Evolutionary conservation across 2,797 vertebrate species (phyloP), one percentile per base, ranked within the genome.

Genomic region (Discoglossus pictus): DNA sequence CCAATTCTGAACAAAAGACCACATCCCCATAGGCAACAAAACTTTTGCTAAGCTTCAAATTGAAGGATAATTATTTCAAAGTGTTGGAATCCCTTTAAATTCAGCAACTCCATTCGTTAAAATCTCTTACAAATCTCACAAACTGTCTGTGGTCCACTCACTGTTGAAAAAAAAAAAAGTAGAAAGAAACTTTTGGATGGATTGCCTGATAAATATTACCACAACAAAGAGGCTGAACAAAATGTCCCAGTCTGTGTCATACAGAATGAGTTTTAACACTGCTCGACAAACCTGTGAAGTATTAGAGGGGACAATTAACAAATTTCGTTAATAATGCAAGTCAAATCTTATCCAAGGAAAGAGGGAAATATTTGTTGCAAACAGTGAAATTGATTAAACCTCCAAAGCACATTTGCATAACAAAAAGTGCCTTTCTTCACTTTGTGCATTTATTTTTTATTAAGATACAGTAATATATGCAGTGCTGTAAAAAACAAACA

Each of bases 241-340:
- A 69, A 69, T 69, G 66, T 68, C 39, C 65, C 65, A 11, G 56
- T 61, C 46, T 34, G 11, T 46, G 50, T 61, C 38, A 68, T 38
- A 44, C 48, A 44, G 58, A 47, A 46, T 54, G 58, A 54, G 35
- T 35, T 69, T 38, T 16, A 61, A 23, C 16, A 27, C 66, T 61
- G 48, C 58, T 46, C 58, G 47, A 47, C 8, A 23, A 47, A 36
- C 44, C 18, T 18, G 20, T 47, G 20, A 18, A 47, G 11, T 11
- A 16, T 10, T 9, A 47, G 17, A 47, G 8, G 11, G 43, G 17
- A 17, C 1, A 31, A 31, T 31, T 44, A 15, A 42, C 4, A 16
- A 15, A 6, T 42, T 2, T 42, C n/a, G n/a, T n/a, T n/a, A n/a
- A n/a, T n/a, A 15, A 6, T 42, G 10, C 2, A 42, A 42, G 39